Conservation (phyloP, 2,888 invertebrate genomes). For the Dione vanillae region DNA sequence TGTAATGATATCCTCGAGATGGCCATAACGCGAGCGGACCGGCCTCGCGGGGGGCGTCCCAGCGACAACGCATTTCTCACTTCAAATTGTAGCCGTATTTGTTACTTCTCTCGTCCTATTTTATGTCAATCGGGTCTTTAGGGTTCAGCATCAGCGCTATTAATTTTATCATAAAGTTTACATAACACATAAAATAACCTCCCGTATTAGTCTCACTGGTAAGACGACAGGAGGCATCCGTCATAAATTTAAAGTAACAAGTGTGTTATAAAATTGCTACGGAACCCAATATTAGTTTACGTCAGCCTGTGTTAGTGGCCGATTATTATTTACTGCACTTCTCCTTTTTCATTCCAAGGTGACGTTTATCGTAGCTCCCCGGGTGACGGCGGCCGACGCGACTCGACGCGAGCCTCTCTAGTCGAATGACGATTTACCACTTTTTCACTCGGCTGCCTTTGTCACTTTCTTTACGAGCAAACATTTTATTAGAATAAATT, state of each 20-base stretch:
- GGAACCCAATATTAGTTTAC: constrained; percentile 33
- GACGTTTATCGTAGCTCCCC: constrained; percentile 81
- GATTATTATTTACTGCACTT: constrained; percentile 69
- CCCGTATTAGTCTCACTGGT: not conserved
- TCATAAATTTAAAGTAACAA: not conserved
- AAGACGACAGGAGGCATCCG: not conserved
- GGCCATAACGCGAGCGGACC: constrained; percentile 50
- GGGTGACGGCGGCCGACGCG: constrained; percentile 68
- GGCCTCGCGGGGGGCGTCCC: constrained; percentile 70
- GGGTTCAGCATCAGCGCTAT: constrained; percentile 20
- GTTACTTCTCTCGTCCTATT: constrained; percentile 74
- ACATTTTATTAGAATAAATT: constrained; percentile 79
- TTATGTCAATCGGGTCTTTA: constrained; percentile 53
- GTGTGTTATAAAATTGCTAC: constrained; percentile 7
- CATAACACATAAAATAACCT: constrained; percentile 9
- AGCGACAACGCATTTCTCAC: constrained; percentile 80
- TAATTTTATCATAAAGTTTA: not conserved
- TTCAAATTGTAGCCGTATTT: constrained; percentile 77
- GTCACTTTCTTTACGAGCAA: constrained; percentile 79
- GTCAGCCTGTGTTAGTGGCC: constrained; percentile 36
- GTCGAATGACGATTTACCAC: constrained; percentile 79
- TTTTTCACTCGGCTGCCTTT: constrained; percentile 75
- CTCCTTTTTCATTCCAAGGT: constrained; percentile 78
- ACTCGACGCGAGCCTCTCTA: constrained; percentile 63
- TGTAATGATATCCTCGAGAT: constrained; percentile 63